Evolutionary conservation across 2,797 vertebrate species (phyloP).

Genomic region (Tauraco hartlaubi): DNA sequence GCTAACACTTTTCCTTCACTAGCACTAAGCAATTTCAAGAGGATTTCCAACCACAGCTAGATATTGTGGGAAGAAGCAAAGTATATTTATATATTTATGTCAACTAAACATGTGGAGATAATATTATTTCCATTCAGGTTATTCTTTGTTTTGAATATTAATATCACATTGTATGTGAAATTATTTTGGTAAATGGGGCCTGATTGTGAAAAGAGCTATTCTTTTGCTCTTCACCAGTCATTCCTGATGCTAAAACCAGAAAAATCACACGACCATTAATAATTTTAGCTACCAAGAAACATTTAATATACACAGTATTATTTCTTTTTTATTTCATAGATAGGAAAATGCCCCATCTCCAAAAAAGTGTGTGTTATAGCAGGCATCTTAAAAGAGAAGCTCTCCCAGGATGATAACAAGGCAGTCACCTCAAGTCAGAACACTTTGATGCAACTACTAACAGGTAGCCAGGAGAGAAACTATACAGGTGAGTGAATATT

Average conservation of each 20-base stretch:
- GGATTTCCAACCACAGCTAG: neutral
- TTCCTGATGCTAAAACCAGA: neutral
- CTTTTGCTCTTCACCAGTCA: neutral
- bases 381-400: neutral
- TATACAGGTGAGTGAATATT: neutral
- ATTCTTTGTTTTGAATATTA: neutral
- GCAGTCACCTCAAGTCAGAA: neutral
- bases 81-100: neutral
- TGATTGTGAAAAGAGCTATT: neutral
- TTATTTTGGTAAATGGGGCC: neutral
- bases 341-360: fast-evolving
- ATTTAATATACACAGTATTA: neutral
- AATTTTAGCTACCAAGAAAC: neutral
- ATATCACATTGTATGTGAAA: neutral
- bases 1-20: neutral
- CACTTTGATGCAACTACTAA: neutral
- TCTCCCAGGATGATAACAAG: neutral
- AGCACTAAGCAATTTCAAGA: neutral
- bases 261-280: neutral
- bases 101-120: neutral
- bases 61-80: neutral
- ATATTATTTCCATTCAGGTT: neutral
- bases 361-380: fast-evolving
- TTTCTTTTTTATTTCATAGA: neutral
- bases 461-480: neutral